Conservation (phyloP, 2,888 invertebrate genomes). For the Aleiodes alternator region DNA sequence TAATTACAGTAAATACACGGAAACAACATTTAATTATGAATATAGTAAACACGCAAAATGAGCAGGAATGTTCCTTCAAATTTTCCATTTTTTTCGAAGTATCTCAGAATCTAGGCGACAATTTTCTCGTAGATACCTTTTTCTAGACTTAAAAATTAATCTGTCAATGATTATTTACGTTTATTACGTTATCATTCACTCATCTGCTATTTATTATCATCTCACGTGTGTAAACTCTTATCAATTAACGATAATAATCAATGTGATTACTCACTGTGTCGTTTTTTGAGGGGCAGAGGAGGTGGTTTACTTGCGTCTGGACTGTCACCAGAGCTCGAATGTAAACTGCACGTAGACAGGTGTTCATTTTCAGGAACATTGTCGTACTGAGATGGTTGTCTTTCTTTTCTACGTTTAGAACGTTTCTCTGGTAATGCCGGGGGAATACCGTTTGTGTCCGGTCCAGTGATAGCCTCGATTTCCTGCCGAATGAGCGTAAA, state of each 20-base stretch:
- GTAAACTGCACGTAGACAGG: slow-evolving; percentile 73
- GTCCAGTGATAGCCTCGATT: slow-evolving; percentile 62
- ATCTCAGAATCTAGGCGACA: too few relatives aligned
- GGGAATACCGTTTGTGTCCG: slow-evolving; percentile 69
- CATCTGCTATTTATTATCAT: slow-evolving; percentile 36
- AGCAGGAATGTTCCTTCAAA: background rate
- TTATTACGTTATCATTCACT: slow-evolving; percentile 21
- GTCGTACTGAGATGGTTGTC: slow-evolving; percentile 84
- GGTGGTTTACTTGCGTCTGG: slow-evolving; percentile 85
- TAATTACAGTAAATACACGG: slow-evolving; percentile 8
- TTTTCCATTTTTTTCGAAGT: background rate
- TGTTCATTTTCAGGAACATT: slow-evolving; percentile 80
- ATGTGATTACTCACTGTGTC: slow-evolving; percentile 89
- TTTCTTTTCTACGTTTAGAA: slow-evolving; percentile 76
- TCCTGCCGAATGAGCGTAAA: slow-evolving; percentile 60
- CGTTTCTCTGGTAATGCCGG: slow-evolving; percentile 82
- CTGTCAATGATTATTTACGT: background rate
- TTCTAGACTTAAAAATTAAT: background rate
- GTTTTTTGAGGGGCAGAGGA: slow-evolving; percentile 94
- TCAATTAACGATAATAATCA: background rate
- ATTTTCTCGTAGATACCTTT: too few relatives aligned
- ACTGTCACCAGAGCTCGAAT: slow-evolving; percentile 72
- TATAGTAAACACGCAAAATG: background rate
- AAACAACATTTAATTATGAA: background rate
- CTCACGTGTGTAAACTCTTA: background rate